A percentile compares a stretch with the other conserved stretches of the same genome.
phyloP scores from a whole-genome alignment of 2,888 invertebrate genomes.

The Amphipyra tragopoginis region DNA sequence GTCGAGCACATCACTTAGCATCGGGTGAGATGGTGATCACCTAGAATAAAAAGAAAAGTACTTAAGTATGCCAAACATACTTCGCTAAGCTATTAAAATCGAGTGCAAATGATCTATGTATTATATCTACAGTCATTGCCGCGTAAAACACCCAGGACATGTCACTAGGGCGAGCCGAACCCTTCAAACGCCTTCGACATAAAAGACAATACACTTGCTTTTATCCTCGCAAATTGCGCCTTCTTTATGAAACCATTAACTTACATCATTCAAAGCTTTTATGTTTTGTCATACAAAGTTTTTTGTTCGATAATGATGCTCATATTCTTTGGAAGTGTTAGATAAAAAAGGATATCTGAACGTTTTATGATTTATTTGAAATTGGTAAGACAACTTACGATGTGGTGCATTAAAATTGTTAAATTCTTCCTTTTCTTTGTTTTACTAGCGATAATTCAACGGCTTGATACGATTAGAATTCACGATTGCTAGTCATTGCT shows the following conservation, averaged over 20 bases:
- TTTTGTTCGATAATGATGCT: conserved; percentile 49
- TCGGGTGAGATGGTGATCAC: too few relatives aligned
- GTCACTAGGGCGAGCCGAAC: conserved; percentile 22
- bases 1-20: too few relatives aligned
- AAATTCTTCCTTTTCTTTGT: neutral
- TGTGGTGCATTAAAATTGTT: neutral
- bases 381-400: conserved; percentile 21
- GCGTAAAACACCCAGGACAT: conserved; percentile 22
- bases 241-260: conserved; percentile 69
- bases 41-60: too few relatives aligned
- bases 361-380: conserved; percentile 29
- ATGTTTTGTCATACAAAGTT: conserved; percentile 57
- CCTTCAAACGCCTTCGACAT: conserved; percentile 34
- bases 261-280: conserved; percentile 71
- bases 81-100: neutral
- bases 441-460: too few relatives aligned
- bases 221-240: conserved; percentile 69
- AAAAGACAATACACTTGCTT: conserved; percentile 67
- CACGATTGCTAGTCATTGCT: too few relatives aligned
- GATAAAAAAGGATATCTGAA: conserved; percentile 34
- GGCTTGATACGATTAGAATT: too few relatives aligned
- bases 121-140: conserved; percentile 14
- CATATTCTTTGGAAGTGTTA: conserved; percentile 45
- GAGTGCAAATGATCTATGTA: conserved; percentile 5
- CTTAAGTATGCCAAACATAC: neutral